Evolutionary conservation across 1,140 invertebrate genomes (phyloP), one percentile per base, ranked within the genome.

Genomic region (Zaprionus inermis): DNA sequence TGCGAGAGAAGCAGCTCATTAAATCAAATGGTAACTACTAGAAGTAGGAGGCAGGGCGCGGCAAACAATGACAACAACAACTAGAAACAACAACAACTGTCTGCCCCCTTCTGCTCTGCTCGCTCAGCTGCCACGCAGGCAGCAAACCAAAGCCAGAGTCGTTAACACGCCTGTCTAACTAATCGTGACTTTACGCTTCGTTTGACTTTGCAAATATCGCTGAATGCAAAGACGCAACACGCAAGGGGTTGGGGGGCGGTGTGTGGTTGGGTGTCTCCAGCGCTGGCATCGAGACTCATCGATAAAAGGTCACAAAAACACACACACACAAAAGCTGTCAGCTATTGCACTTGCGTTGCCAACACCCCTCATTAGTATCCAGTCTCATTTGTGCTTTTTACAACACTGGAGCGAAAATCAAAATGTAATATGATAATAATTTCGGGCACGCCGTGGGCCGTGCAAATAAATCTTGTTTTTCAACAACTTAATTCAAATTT

Each of bases 131-230:
- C 41, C 24, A 44, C 24, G 57, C 41, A 44, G 30, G 61, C 41
- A 36, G 46, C 52, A 61, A 69, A 57, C 66, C 72, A 66, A 63
- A 76, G 76, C 67, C 73, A 54, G 61, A 76, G 77, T 89, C 85
- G 84, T 88, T 88, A 88, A 88, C 84, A 89, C 85, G 90, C 83
- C 90, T 91, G 90, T 91, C 90, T 91, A 91, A 91, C 90, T 91
- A 91, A 91, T 91, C 90, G 90, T 91, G 90, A 91, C 90, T 91
- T 91, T 90, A 90, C 85, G 90, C 90, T 91, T 91, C 90, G 90
- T 90, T 91, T 85, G 89, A 91, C 81, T 91, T 91, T 86, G 79
- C 90, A 91, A 86, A 91, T 84, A 91, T 84, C 85, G 85, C 78
- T 75, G 67, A 80, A 86, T 83, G 69, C 60, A 77, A 69, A 76